phyloP scores from a whole-genome alignment of 2,888 invertebrate species.

The Gymnocheta viridis region DNA sequence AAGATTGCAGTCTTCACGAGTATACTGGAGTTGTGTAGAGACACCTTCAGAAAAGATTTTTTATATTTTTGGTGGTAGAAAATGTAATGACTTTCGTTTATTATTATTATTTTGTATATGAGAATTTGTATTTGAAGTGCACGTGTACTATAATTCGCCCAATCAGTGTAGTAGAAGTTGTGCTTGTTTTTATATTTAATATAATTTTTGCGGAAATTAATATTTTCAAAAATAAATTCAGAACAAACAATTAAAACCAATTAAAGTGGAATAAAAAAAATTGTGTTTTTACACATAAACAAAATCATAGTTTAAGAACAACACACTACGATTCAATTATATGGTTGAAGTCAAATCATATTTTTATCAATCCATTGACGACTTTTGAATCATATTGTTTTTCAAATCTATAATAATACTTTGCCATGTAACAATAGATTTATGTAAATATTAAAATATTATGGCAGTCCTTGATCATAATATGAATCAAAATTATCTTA shows the following conservation, averaged over 20 bases:
- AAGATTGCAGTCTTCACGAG: neutral
- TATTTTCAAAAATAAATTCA: neutral
- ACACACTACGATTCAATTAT: too few species aligned
- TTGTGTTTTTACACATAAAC: too few species aligned
- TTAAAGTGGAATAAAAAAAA: too few species aligned
- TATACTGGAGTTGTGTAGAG: neutral
- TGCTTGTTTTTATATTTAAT: constrained; percentile 12
- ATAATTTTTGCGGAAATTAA: neutral
- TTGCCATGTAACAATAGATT: too few species aligned
- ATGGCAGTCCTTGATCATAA: too few species aligned
- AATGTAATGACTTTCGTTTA: neutral
- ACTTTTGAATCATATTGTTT: too few species aligned
- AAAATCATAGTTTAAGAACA: too few species aligned
- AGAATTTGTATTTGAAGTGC: neutral
- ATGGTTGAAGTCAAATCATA: too few species aligned
- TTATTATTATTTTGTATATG: neutral
- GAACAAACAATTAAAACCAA: neutral
- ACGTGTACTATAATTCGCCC: neutral
- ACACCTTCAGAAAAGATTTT: neutral
- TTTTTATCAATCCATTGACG: too few species aligned
- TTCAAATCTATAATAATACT: too few species aligned
- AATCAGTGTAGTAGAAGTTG: neutral
- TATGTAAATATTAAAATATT: too few species aligned
- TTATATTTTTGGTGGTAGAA: neutral
- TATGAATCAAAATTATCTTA: too few species aligned